Base-by-base conservation (phyloP, 2,113 vertebrate genomes). In the Platycercus adscitus region DNA sequence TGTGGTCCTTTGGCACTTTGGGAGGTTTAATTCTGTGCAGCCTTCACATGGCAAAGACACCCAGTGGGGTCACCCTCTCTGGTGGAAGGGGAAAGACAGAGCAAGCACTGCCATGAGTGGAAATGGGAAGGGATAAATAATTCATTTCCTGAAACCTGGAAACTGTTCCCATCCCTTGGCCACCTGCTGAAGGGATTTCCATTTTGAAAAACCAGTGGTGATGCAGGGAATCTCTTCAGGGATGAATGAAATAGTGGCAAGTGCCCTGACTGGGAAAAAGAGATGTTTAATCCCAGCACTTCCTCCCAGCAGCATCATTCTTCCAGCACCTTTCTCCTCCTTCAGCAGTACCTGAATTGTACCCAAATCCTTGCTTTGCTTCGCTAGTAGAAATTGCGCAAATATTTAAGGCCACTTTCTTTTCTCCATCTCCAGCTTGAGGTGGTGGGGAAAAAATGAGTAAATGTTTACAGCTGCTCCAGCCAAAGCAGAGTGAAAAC, bases 381-480 rank as follows among this genome's bases (percentile, higher is more conserved):
- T 89, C 33, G 15, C 46, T 44, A 50, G 29, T 46, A 63, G 81
- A 77, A 69, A 77, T 1, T 33, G 15, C 13, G 35, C 69, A 69
- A 73, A 78, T 20, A 52, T 4, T 21, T 29, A 47, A 39, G 12
- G 20, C 19, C 52, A 46, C 39, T 91, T 88, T 35, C 29, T 70
- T 78, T 61, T 52, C 56, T 71, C 43, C 35, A 37, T 77, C 58
- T 93, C 79, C 66, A 81, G 33, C 41, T 78, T 88, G 55, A 90
- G 43, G 17, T 58, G 35, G 3, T 25, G 17, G 14, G 26, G 6
- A 0, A 17, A 65, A 87, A 77, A 31, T 1, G 19, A 83, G 24
- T 73, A 70, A 86, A 84, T 78, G 37, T 86, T 93, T 84, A 84
- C 72, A 70, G 43, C 72, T 86, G 79, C 65, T 90, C 10, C 82